Conservation (phyloP, 2,113 vertebrate species). For the Ochotona princeps region DNA sequence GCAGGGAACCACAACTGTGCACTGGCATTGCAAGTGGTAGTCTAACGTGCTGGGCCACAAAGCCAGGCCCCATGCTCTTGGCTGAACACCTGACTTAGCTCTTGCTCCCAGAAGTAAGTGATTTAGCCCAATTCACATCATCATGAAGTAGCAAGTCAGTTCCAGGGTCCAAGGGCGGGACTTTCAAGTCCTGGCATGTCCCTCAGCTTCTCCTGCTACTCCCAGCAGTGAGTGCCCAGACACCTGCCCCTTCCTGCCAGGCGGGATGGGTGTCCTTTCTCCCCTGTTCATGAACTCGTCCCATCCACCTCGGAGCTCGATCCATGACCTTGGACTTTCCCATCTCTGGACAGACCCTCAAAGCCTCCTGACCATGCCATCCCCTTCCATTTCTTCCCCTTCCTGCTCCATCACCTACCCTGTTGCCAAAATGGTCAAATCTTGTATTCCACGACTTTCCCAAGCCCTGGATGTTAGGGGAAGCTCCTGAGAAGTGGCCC, state of each 20-base stretch:
- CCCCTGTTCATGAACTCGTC: fast-evolving
- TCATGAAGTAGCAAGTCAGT: not conserved
- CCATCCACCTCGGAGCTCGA: fast-evolving
- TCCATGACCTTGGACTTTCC: not conserved
- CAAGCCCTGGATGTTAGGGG: not conserved
- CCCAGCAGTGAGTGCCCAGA: too few species aligned
- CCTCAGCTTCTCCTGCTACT: not conserved
- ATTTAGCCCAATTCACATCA: not conserved
- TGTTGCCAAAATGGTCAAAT: not conserved
- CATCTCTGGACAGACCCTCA: fast-evolving
- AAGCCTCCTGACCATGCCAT: not conserved
- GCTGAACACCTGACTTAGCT: not conserved
- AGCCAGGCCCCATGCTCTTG: too few species aligned
- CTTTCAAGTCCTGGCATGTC: not conserved
- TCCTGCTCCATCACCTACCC: too few species aligned
- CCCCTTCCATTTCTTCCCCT: fast-evolving
- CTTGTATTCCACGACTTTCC: not conserved
- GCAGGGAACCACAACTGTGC: too few species aligned
- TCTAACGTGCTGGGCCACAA: too few species aligned
- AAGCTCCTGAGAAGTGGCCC: not conserved
- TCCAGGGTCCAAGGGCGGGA: not conserved
- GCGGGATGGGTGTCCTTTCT: not conserved
- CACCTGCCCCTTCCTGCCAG: not conserved
- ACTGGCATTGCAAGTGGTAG: too few species aligned
- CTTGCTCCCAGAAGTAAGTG: not conserved